Evolutionary conservation across 1,140 invertebrate genomes (phyloP).

Genomic region (Harlomillsia oculata): DNA sequence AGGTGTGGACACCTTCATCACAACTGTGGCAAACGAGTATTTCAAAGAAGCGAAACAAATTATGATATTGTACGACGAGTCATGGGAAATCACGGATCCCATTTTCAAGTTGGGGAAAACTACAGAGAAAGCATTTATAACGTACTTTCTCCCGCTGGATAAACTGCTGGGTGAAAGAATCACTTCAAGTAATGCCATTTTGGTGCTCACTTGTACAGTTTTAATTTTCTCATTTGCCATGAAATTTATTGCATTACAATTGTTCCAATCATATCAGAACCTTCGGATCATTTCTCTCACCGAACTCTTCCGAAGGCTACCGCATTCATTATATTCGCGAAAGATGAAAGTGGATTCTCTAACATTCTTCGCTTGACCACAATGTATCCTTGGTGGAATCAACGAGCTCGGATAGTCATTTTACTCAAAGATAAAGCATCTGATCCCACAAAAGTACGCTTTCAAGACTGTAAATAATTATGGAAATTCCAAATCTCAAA

Average conservation of each 20-base stretch:
- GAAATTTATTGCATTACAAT: neutral
- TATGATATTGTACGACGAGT: slow-evolving; percentile 31
- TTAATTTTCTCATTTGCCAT: neutral
- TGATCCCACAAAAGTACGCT: slow-evolving; percentile 28
- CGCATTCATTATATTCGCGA: slow-evolving; percentile 29
- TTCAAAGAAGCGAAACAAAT: slow-evolving; percentile 19
- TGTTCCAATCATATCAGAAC: slow-evolving; percentile 10
- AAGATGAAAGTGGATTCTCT: slow-evolving; percentile 29
- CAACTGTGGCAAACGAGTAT: slow-evolving; percentile 23
- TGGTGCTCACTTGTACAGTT: neutral
- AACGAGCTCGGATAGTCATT: slow-evolving; percentile 20
- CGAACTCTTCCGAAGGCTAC: slow-evolving; percentile 29
- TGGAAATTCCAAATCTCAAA: slow-evolving; percentile 2
- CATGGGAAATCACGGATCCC: slow-evolving; percentile 29
- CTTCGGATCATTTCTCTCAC: slow-evolving; percentile 26
- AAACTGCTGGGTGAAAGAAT: neutral
- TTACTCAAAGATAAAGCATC: slow-evolving; percentile 28
- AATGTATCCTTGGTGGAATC: slow-evolving; percentile 31
- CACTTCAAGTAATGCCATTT: slow-evolving; percentile 17
- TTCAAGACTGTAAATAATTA: too few species aligned
- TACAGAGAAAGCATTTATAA: slow-evolving; percentile 25
- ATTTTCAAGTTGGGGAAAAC: slow-evolving; percentile 14
- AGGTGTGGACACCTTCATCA: slow-evolving; percentile 25
- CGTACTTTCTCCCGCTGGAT: slow-evolving; percentile 29
- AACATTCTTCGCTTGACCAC: slow-evolving; percentile 22